Evolutionary conservation across 1,140 invertebrate species (phyloP).

Genomic region (Rhizoglyphus robini): DNA sequence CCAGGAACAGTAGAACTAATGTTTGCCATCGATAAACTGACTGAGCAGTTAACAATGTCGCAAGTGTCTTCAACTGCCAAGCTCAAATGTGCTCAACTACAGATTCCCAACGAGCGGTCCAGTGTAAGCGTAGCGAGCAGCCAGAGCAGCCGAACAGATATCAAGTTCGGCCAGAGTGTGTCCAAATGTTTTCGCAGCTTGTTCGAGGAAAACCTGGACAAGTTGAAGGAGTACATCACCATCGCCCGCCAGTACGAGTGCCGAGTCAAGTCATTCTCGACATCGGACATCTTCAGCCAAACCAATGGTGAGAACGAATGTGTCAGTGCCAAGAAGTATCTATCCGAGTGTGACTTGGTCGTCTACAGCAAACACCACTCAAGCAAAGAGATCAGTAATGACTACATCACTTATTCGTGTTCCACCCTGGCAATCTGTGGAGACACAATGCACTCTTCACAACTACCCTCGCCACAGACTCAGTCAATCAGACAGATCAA

Average conservation of each 20-base stretch:
- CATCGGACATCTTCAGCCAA: not conserved
- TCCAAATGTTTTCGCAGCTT: not conserved
- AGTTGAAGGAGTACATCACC: not conserved
- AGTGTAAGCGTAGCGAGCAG: not conserved
- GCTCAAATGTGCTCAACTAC: not conserved
- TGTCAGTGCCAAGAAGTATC: not conserved
- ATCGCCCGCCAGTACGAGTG: not conserved
- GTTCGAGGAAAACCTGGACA: not conserved
- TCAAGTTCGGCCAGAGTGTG: not conserved
- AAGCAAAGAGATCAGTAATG: conserved; percentile 31
- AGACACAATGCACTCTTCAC: conserved; percentile 48
- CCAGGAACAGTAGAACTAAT: too few species aligned
- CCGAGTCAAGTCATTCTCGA: not conserved
- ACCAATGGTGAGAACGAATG: not conserved
- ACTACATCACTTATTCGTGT: conserved; percentile 59
- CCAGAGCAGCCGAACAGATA: not conserved
- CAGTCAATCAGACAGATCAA: conserved; percentile 13
- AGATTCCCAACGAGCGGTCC: not conserved
- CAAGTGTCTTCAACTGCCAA: not conserved
- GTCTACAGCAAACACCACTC: not conserved
- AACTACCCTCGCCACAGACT: conserved; percentile 53
- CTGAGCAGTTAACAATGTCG: not conserved
- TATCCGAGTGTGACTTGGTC: not conserved
- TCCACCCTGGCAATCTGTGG: conserved; percentile 73
- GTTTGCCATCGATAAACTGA: not conserved